Conservation (phyloP, 2,113 vertebrate genomes). For the Lophius piscatorius region DNA sequence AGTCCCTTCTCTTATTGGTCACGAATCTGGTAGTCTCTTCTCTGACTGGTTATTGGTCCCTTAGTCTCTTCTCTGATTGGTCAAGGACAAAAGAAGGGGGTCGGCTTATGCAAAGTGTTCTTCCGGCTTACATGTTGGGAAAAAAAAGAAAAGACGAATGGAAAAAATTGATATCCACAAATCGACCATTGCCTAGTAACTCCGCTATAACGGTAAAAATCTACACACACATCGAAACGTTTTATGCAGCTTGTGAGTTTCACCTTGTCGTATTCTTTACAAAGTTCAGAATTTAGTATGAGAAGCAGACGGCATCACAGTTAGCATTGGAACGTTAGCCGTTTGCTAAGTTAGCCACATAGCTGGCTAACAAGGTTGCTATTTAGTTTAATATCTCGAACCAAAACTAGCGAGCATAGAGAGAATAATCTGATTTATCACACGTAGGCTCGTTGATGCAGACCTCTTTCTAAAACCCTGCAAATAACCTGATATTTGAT, state of each 20-base stretch:
- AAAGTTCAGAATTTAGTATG: constrained; percentile 40
- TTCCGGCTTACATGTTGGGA: constrained; percentile 76
- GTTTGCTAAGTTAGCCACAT: constrained; percentile 41
- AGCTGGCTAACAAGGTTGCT: constrained; percentile 57
- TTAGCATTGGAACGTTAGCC: constrained; percentile 63
- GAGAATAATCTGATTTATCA: not conserved
- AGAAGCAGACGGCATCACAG: constrained; percentile 32
- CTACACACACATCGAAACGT: constrained; percentile 1
- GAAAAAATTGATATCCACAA: constrained; percentile 70
- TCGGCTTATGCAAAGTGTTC: constrained; percentile 34
- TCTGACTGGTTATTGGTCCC: constrained; percentile 28
- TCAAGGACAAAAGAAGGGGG: constrained; percentile 13
- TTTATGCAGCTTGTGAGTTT: not conserved
- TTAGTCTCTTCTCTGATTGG: constrained; percentile 39
- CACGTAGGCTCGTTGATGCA: too few relatives aligned
- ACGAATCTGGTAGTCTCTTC: accelerated
- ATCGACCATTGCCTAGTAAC: constrained; percentile 50
- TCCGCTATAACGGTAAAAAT: constrained; percentile 61
- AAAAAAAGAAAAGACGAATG: constrained; percentile 78
- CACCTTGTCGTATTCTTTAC: not conserved
- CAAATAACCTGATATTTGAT: not conserved
- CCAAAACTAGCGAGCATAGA: not conserved
- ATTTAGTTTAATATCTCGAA: constrained; percentile 25
- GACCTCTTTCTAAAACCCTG: too few relatives aligned
- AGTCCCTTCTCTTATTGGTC: constrained; percentile 41